Base-by-base conservation (phyloP, 2,888 invertebrate genomes). In the Cryptocephalus primarius region DNA sequence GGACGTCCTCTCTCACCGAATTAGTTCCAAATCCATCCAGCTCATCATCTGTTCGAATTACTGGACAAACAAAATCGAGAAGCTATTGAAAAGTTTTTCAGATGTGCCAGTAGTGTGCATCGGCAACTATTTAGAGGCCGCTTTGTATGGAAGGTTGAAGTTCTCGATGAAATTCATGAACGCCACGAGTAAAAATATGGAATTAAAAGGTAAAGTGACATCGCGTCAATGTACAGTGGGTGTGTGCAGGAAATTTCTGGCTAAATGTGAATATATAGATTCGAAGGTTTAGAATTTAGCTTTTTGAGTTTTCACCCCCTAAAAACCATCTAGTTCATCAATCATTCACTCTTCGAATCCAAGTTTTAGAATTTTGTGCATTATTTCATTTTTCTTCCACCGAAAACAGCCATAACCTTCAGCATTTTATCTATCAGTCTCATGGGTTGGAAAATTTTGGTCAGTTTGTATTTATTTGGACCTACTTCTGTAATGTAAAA, bases 111-210 rank as follows among this genome's bases (percentile, higher is more conserved):
- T 82, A 1, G 68, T 88, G 4, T 79, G 83, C 46, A 82, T 89
- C 46, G 78, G 81, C 0, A 82, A 85, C 14, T 80, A 79, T 55
- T 74, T 85, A 54, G 88, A 89, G 68, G 85, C 85, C 41, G 79
- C 85, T 0, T 69, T 87, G 10, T 88, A 84, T 67, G 82, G 80
- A n/a, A 55, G 76, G 63, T 69, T 75, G 53, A 48, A 70, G 60
- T 68, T 77, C 40, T 67, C 68, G 10, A 60, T 78, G 31, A 68
- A 72, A 48, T 63, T 76, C 47, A 47, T 69, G 31, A 48, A 56
- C 43, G 48, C 56, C 1, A 47, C 53, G 4, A 48, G 47, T 32
- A 60, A 60, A 1, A 63, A 65, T 31, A 66, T 70, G 8, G 63
- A 69, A 2, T 65, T 68, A 3, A 82, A 79, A 65, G 46, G 66